These are phyloP conservation scores for Frieseomelitta varia DNA, from an alignment of 1,140 invertebrate species.

Conservation along the genomic window DNA sequence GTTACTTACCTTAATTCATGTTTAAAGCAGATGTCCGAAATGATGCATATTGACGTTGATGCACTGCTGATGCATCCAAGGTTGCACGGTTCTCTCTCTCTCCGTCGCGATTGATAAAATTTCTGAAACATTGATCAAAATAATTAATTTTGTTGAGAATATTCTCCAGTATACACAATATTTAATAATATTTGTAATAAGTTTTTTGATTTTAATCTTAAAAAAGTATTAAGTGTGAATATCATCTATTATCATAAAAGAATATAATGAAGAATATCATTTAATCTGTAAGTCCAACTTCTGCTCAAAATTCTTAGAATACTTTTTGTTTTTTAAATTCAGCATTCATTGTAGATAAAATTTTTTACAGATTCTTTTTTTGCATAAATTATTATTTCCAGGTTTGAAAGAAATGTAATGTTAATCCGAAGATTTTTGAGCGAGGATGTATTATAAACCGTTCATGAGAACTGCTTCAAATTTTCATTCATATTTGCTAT, in stretches of 20 bases:
- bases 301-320: too few relatives aligned
- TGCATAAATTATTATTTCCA: too few relatives aligned
- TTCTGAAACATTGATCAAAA: not conserved
- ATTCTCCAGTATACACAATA: not conserved
- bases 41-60: not conserved
- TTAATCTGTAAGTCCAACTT: not conserved
- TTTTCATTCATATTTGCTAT: too few relatives aligned
- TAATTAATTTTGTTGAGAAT: not conserved
- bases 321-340: too few relatives aligned
- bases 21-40: slow-evolving; percentile 1
- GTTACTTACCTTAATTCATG: not conserved
- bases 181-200: not conserved
- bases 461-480: too few relatives aligned
- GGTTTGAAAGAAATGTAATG: too few relatives aligned
- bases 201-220: not conserved
- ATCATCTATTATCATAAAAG: not conserved
- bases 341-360: too few relatives aligned
- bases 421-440: too few relatives aligned
- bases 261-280: not conserved
- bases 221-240: not conserved
- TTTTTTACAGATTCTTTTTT: too few relatives aligned
- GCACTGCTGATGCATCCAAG: not conserved
- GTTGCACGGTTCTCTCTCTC: not conserved
- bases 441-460: too few relatives aligned
- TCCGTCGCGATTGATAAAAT: not conserved